Base-by-base conservation (phyloP, 1,140 invertebrate species). In the Euwallacea fornicatus region DNA sequence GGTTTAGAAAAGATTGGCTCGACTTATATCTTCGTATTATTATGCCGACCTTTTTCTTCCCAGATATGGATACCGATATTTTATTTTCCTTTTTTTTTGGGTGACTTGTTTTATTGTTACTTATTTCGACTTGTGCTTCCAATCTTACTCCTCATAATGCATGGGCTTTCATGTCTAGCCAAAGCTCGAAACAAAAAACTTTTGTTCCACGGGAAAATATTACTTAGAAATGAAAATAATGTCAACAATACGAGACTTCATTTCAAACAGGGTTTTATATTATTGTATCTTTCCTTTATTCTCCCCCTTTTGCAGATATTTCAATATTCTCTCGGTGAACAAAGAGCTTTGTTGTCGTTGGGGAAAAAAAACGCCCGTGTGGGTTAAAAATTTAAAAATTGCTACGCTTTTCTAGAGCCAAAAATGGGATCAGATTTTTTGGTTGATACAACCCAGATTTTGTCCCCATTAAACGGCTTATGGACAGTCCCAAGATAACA, bases 11-110 rank as follows among this genome's bases (percentile, higher is more conserved):
- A 78, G 77, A 75, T 78, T 75, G 73, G 62, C 68, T 63, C 74
- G 72, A 77, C 78, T 78, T 78, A 79, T 79, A 33, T 33, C 76
- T 73, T 42, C 11, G 76, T 72, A 74, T 76, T 78, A 76, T 72
- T 64, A 50, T 68, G 72, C 71, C 74, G 67, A 68, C 76, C 69
- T 67, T 74, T 63, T 72, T 71, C 50, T 44, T 66, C 21, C 21
- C 21, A 33, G 21, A 33, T 33, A 33, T 33, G 21, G 70, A 78
- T 74, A 72, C 66, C 63, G 62, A 70, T 70, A 66, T 73, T 69
- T 67, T 68, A 58, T 69, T 63, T 69, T 66, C 58, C 58, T 58
- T 62, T 50, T 62, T 50, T 65, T 33, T 33, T 33, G 21, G 21
- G 21, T 33, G 21, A 4, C 21, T 33, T 33, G 21, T 33, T 33